phyloP scores from a whole-genome alignment of 2,888 invertebrate genomes.

The Melieria crassipennis region DNA sequence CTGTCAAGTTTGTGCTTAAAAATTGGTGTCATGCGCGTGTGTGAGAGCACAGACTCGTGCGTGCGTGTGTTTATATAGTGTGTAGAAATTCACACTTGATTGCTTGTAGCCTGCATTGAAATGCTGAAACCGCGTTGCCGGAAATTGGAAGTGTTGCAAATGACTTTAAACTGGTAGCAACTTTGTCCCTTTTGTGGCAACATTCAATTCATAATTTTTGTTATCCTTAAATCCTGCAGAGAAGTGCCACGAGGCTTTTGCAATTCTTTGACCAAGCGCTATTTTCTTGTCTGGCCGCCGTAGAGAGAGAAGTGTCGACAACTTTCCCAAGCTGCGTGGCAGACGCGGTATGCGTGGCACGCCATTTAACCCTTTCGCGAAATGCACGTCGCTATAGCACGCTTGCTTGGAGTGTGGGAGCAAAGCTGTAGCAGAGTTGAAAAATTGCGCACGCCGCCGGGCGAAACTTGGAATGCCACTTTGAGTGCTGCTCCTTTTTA shows the following conservation, averaged over 20 bases:
- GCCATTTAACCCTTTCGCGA: background rate
- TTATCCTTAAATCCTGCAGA: too few species aligned
- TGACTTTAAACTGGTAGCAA: background rate
- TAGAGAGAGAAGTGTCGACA: background rate
- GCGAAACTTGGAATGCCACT: conserved; percentile 23
- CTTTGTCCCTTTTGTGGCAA: too few species aligned
- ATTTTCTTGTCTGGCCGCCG: background rate
- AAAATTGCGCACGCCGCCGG: conserved; percentile 16
- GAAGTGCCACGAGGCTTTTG: background rate
- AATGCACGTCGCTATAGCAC: too few species aligned
- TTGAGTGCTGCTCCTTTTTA: conserved; percentile 16
- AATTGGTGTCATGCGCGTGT: conserved; percentile 26
- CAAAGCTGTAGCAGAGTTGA: background rate
- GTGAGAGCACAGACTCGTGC: background rate
- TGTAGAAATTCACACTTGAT: too few species aligned
- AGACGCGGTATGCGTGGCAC: background rate
- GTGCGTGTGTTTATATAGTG: background rate
- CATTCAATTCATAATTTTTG: too few species aligned
- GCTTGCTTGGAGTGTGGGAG: too few species aligned
- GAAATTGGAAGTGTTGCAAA: background rate
- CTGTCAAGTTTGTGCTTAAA: conserved; percentile 7
- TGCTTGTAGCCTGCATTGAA: too few species aligned
- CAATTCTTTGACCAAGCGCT: background rate
- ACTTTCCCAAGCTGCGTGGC: background rate
- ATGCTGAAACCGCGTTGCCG: too few species aligned